Conservation (phyloP, 2,888 invertebrate species). For the Parnassius glacialis region DNA sequence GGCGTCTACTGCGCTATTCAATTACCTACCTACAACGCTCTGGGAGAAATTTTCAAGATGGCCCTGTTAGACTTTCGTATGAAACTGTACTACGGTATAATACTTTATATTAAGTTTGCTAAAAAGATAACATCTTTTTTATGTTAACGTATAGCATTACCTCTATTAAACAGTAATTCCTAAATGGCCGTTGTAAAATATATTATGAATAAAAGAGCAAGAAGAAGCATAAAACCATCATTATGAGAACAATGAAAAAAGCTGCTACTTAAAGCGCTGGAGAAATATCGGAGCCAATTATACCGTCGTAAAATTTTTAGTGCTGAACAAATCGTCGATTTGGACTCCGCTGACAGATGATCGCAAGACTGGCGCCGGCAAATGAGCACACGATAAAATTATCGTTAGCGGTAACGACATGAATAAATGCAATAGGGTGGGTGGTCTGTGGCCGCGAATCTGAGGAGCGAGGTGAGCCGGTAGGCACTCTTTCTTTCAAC, state of each 20-base stretch:
- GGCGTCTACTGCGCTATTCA: conserved; percentile 66
- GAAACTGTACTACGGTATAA: conserved; percentile 25
- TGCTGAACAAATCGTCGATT: conserved; percentile 78
- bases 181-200: too few relatives aligned
- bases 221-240: background rate
- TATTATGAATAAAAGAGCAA: too few relatives aligned
- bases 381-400: conserved; percentile 82
- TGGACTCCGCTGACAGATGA: conserved; percentile 76
- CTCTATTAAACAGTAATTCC: too few relatives aligned
- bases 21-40: conserved; percentile 61
- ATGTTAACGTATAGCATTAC: too few relatives aligned
- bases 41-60: conserved; percentile 59
- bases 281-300: conserved; percentile 75
- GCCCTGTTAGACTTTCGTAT: conserved; percentile 47
- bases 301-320: conserved; percentile 78
- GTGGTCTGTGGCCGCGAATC: conserved; percentile 60
- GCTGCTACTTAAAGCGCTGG: conserved; percentile 47
- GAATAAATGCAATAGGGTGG: conserved; percentile 81
- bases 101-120: conserved; percentile 20
- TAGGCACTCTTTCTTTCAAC: conserved; percentile 68
- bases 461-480: conserved; percentile 41
- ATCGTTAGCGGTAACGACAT: conserved; percentile 82
- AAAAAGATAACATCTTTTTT: conserved; percentile 5
- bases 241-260: conserved; percentile 30
- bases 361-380: conserved; percentile 76